These are phyloP conservation scores for Chiloscyllium plagiosum DNA, from an alignment of 2,113 vertebrate species.

Conservation along the genomic window DNA sequence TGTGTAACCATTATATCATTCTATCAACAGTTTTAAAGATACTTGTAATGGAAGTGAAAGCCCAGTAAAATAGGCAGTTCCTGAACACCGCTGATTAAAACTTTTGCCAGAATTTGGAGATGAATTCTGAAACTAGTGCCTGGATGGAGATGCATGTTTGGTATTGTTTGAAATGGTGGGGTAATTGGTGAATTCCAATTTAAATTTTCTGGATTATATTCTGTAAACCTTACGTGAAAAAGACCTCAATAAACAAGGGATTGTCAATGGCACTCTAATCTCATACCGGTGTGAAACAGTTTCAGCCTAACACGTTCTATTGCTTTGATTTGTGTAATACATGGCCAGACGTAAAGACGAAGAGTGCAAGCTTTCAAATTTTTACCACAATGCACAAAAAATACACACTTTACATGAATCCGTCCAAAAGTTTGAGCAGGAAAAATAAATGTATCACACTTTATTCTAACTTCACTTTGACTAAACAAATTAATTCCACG, in stretches of 20 bases:
- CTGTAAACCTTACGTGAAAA: background rate
- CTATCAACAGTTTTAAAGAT: background rate
- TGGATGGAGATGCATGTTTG: background rate
- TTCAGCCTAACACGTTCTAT: background rate
- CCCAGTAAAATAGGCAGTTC: background rate
- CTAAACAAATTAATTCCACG: background rate
- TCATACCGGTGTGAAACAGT: background rate
- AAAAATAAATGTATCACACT: background rate
- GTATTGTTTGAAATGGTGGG: background rate
- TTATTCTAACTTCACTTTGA: conserved; percentile 14
- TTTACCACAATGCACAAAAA: background rate
- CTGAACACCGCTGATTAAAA: background rate
- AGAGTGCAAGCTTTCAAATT: background rate
- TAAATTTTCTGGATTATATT: background rate
- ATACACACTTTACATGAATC: background rate
- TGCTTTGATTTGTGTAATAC: background rate
- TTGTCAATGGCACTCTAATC: background rate
- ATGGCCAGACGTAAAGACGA: background rate
- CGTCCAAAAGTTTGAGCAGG: background rate
- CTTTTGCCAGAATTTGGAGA: background rate
- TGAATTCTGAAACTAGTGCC: background rate
- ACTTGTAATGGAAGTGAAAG: background rate
- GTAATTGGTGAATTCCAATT: background rate
- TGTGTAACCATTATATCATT: no score
- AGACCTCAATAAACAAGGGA: background rate